A percentile compares a stretch with the other conserved stretches of the same genome.
Conservation (phyloP, 1,140 invertebrate genomes). For the Lamellibrachia luymesi region DNA sequence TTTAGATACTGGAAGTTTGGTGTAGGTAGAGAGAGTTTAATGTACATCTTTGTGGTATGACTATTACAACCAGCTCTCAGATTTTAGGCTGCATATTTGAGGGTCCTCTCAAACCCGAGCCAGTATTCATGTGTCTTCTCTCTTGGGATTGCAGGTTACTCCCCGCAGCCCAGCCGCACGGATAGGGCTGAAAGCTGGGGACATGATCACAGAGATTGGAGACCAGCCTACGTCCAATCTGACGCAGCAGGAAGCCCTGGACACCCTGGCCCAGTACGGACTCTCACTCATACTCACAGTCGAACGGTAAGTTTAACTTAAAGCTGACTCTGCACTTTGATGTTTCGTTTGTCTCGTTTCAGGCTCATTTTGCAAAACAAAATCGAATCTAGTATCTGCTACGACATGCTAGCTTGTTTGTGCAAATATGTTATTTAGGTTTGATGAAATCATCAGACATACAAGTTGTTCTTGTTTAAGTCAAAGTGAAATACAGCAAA, state of each 20-base stretch:
- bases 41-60: no score
- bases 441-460: background rate
- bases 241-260: background rate
- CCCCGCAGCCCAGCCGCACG: slow-evolving; percentile 19
- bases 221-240: background rate
- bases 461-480: no score
- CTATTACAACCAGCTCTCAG: no score
- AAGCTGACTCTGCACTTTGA: background rate
- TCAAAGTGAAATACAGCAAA: no score
- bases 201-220: slow-evolving; percentile 18
- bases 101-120: background rate
- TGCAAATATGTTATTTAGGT: background rate
- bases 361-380: no score
- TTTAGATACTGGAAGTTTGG: no score
- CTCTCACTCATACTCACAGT: slow-evolving; percentile 8
- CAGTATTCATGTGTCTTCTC: background rate
- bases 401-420: no score
- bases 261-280: background rate
- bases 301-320: background rate
- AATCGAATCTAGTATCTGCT: no score
- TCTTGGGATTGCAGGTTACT: slow-evolving; percentile 12
- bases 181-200: slow-evolving; percentile 14
- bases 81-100: background rate
- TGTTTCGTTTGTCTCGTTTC: no score
- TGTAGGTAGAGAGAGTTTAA: no score